A percentile compares a stretch with the other conserved stretches of the same genome.
These are phyloP conservation scores for Dolichallabes microphthalmus DNA, from an alignment of 2,113 vertebrate species.

Conservation along the genomic window DNA sequence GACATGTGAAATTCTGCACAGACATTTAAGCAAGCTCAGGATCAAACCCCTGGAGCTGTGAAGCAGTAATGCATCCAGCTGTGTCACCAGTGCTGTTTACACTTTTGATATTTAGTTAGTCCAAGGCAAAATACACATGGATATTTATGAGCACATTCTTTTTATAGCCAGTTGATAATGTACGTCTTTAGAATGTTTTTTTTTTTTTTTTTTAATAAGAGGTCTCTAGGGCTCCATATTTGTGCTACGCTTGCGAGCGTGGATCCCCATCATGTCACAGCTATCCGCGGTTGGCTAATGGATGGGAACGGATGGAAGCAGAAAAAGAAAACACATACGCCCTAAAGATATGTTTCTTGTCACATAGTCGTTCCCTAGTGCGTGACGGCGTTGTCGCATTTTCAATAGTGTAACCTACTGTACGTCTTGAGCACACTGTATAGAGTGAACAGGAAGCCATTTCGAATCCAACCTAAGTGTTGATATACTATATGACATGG, in stretches of 20 bases:
- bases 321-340: background rate
- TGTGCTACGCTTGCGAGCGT: background rate
- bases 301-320: background rate
- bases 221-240: background rate
- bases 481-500: no score
- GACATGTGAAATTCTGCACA: background rate
- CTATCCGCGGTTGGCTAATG: background rate
- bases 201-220: background rate
- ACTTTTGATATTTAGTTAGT: background rate
- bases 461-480: background rate
- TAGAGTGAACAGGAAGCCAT: conserved; percentile 5
- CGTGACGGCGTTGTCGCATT: background rate
- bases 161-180: background rate
- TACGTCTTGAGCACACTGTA: background rate
- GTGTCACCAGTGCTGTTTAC: background rate
- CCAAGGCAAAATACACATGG: background rate
- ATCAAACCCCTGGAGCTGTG: conserved; percentile 6
- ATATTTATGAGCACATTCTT: background rate
- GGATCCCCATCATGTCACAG: background rate
- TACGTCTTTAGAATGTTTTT: background rate
- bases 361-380: background rate
- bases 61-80: background rate
- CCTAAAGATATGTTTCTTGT: background rate
- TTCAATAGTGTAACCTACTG: background rate
- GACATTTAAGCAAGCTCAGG: conserved; percentile 9